Percentiles rank a stretch among this genome's conserved stretches.
Evolutionary conservation across 2,888 invertebrate species (phyloP).

Genomic region (Rotaria magnacalcarata): DNA sequence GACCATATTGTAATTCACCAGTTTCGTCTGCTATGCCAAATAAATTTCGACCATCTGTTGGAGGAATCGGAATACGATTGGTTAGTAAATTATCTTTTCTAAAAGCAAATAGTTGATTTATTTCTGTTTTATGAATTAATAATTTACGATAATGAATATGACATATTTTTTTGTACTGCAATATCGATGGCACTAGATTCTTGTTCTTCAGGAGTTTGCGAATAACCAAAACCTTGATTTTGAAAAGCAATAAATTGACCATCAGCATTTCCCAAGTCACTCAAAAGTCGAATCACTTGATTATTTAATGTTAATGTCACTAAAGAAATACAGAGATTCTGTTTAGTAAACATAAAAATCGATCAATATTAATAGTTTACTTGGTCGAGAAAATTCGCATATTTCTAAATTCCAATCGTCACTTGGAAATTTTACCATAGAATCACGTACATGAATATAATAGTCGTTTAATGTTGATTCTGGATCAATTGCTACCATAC

Average conservation of each 20-base stretch:
- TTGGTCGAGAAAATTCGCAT: neutral
- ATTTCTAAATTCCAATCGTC: slow-evolving; percentile 34
- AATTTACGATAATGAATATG: neutral
- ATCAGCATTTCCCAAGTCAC: neutral
- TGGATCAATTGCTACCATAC: slow-evolving; percentile 43
- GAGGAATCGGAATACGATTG: neutral
- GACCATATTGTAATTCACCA: neutral
- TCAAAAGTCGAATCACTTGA: slow-evolving; percentile 3
- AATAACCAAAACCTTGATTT: neutral
- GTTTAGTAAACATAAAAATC: neutral
- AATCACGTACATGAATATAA: slow-evolving; percentile 31
- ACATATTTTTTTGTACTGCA: neutral
- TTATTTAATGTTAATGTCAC: neutral
- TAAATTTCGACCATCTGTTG: slow-evolving; percentile 1
- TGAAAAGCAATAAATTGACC: neutral
- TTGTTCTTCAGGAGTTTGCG: neutral
- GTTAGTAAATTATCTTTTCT: neutral
- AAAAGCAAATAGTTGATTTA: neutral
- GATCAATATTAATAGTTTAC: neutral
- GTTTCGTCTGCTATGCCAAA: slow-evolving; percentile 30
- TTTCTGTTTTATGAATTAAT: neutral
- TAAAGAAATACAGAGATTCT: neutral
- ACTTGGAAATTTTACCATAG: slow-evolving; percentile 43
- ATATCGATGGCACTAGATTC: neutral
- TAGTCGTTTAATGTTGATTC: slow-evolving; percentile 16